phyloP scores from a whole-genome alignment of 2,888 invertebrate genomes.

The Acanthosoma haemorrhoidale region DNA sequence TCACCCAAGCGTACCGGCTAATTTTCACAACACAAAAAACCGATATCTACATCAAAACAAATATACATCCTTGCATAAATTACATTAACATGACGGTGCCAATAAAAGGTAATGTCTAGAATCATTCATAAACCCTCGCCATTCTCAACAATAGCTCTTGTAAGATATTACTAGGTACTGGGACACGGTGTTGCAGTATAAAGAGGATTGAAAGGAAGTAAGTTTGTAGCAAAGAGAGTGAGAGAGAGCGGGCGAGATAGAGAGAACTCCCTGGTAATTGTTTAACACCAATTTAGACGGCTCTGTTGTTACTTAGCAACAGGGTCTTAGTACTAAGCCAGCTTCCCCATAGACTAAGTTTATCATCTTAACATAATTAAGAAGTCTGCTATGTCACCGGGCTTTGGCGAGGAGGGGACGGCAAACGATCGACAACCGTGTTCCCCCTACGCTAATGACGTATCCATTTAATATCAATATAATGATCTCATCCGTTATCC shows the following conservation, averaged over 20 bases:
- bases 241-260: background rate
- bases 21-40: too few relatives aligned
- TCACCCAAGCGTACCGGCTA: too few relatives aligned
- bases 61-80: too few relatives aligned
- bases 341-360: slow-evolving; percentile 13
- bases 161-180: too few relatives aligned
- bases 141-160: too few relatives aligned
- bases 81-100: too few relatives aligned
- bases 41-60: too few relatives aligned
- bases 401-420: background rate
- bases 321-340: slow-evolving; percentile 14
- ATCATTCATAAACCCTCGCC: too few relatives aligned
- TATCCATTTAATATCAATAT: slow-evolving; percentile 1
- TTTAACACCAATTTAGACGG: slow-evolving; percentile 14
- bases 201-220: background rate
- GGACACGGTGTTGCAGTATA: background rate
- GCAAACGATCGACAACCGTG: background rate
- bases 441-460: background rate
- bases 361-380: slow-evolving; percentile 12
- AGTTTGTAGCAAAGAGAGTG: background rate
- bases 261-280: background rate
- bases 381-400: slow-evolving; percentile 2
- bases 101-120: too few relatives aligned
- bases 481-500: background rate
- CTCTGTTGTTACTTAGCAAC: slow-evolving; percentile 14